Evolutionary conservation across 2,888 invertebrate genomes (phyloP).

Genomic region (Spatulosminthurus flaviceps): DNA sequence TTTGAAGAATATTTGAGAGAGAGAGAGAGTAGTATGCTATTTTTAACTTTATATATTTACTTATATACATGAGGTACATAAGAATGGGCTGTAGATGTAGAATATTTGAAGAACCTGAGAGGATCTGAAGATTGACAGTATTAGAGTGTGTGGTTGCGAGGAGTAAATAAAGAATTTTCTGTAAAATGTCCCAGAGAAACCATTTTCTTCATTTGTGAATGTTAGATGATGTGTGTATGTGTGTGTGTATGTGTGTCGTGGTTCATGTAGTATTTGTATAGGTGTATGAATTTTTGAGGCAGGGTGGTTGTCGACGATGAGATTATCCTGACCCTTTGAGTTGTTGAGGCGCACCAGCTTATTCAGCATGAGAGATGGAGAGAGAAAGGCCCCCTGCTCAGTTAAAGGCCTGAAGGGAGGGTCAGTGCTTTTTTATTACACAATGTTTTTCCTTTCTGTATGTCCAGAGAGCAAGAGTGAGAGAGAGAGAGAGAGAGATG

Average conservation of each 20-base stretch:
- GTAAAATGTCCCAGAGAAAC: too few relatives aligned
- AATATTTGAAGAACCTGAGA: too few relatives aligned
- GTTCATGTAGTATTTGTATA: background rate
- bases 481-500: conserved; percentile 10
- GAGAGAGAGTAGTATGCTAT: too few relatives aligned
- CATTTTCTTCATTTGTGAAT: background rate
- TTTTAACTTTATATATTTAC: too few relatives aligned
- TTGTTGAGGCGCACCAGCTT: conserved; percentile 23
- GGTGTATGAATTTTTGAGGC: conserved; percentile 38
- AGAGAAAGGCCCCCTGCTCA: conserved; percentile 48
- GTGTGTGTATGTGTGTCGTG: background rate
- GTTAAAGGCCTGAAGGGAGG: conserved; percentile 48
- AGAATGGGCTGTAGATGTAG: too few relatives aligned
- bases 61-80: too few relatives aligned
- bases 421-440: conserved; percentile 51
- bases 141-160: too few relatives aligned
- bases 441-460: conserved; percentile 49
- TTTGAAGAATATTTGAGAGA: too few relatives aligned
- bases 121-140: too few relatives aligned
- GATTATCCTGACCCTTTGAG: conserved; percentile 40
- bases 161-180: too few relatives aligned
- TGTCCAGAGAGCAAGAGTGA: conserved; percentile 40
- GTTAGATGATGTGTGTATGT: background rate
- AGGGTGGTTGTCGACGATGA: conserved; percentile 46
- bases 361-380: conserved; percentile 20